A percentile compares a stretch with the other conserved stretches of the same genome.
Evolutionary conservation across 2,797 vertebrate species (phyloP).

Genomic region (Typhlichthys subterraneus): DNA sequence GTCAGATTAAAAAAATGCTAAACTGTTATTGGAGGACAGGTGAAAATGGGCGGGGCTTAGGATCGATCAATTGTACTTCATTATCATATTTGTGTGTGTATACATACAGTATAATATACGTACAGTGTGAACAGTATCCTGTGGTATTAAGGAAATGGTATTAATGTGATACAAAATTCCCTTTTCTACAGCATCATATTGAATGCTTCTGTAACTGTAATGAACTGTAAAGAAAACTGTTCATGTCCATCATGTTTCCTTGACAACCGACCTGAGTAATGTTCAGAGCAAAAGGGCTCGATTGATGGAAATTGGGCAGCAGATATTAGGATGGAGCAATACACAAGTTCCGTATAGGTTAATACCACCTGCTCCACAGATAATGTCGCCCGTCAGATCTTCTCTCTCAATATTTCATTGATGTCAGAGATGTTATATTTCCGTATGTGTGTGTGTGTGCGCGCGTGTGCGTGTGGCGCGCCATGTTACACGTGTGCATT

Average conservation of each 20-base stretch:
- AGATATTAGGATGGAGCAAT: slow-evolving; percentile 37
- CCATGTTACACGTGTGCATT: slow-evolving; percentile 21
- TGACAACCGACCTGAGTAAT: slow-evolving; percentile 65
- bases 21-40: no score
- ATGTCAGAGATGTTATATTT: slow-evolving; percentile 68
- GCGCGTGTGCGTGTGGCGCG: slow-evolving; percentile 14
- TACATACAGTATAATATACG: no score
- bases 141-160: background rate
- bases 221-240: background rate
- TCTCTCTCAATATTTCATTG: slow-evolving; percentile 60
- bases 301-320: slow-evolving; percentile 43
- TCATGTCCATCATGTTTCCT: slow-evolving; percentile 54
- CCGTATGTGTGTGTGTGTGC: slow-evolving; percentile 24
- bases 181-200: background rate
- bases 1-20: no score
- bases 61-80: no score
- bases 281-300: slow-evolving; percentile 34
- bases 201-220: no score
- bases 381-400: slow-evolving; percentile 67
- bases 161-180: slow-evolving; percentile 10
- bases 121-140: background rate
- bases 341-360: slow-evolving; percentile 43
- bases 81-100: background rate
- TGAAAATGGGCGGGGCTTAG: no score
- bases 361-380: slow-evolving; percentile 55